Percentiles rank a stretch among this genome's conserved stretches.
phyloP scores from a whole-genome alignment of 2,797 vertebrate genomes.

The Channa striata region DNA sequence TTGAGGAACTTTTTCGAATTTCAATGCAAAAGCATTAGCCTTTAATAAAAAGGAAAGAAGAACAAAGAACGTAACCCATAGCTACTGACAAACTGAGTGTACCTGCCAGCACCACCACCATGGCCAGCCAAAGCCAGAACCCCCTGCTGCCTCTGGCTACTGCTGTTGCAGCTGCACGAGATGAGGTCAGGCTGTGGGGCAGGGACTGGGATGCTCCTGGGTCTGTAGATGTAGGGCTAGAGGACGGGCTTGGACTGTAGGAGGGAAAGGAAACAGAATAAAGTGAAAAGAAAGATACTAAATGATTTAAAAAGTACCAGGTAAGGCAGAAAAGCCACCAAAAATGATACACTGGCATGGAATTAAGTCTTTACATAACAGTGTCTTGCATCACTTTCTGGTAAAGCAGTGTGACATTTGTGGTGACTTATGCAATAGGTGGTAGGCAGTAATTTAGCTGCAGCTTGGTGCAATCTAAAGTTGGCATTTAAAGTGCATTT shows the following conservation, averaged over 20 bases:
- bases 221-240: constrained; percentile 65
- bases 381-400: neutral
- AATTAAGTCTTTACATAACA: neutral
- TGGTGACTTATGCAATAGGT: constrained; percentile 52
- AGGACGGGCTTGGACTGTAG: constrained; percentile 66
- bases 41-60: too few species aligned
- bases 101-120: constrained; percentile 88
- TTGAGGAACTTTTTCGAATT: neutral
- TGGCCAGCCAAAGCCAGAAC: constrained; percentile 85
- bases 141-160: constrained; percentile 80
- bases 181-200: constrained; percentile 62
- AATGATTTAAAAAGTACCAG: neutral
- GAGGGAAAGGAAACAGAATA: neutral
- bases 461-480: constrained; percentile 19
- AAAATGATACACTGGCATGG: constrained; percentile 33
- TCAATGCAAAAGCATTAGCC: too few species aligned
- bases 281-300: neutral
- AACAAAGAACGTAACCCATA: too few species aligned
- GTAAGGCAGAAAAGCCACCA: constrained; percentile 51
- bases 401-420: constrained; percentile 39
- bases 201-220: constrained; percentile 50
- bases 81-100: neutral
- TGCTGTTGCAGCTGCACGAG: constrained; percentile 70
- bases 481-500: constrained; percentile 5
- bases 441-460: constrained; percentile 32